Conservation (phyloP, 2,113 vertebrate genomes). For the Chascanopsetta lugubris region DNA sequence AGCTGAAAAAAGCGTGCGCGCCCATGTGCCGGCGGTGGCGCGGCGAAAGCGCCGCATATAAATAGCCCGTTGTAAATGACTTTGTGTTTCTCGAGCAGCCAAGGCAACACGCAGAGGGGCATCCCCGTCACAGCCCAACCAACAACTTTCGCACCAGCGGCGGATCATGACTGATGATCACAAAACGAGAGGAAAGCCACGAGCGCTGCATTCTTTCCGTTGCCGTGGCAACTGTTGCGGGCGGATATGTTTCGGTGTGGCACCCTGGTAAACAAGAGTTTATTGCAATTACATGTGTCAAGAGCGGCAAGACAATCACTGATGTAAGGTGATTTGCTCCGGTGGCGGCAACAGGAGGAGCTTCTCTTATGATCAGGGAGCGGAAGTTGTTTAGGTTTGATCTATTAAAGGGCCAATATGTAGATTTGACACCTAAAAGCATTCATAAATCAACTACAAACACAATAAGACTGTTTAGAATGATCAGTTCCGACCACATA, state of each 20-base stretch:
- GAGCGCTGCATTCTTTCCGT: slow-evolving; percentile 36
- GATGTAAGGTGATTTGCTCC: slow-evolving; percentile 2
- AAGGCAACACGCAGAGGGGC: slow-evolving; percentile 45
- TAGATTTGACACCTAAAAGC: no score
- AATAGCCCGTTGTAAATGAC: slow-evolving; percentile 52
- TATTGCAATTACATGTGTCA: slow-evolving; percentile 50
- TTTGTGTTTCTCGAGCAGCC: slow-evolving; percentile 42
- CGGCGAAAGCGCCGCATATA: slow-evolving; percentile 27
- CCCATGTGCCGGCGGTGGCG: slow-evolving; percentile 1
- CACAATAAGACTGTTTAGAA: no score
- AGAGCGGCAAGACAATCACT: slow-evolving; percentile 5
- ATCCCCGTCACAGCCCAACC: slow-evolving; percentile 52
- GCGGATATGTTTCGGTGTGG: slow-evolving; percentile 32
- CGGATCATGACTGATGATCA: slow-evolving; percentile 20
- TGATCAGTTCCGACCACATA: no score
- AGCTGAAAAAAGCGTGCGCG: slow-evolving; percentile 42
- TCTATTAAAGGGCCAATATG: no score
- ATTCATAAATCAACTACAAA: no score
- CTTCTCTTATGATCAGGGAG: not conserved
- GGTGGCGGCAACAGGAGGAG: not conserved
- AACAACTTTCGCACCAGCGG: slow-evolving; percentile 60
- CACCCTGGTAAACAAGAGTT: slow-evolving; percentile 53
- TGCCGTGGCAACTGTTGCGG: slow-evolving; percentile 67
- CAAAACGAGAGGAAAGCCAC: slow-evolving; percentile 34
- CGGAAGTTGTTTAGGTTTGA: no score